Conservation (phyloP, 2,797 vertebrate species). For the Argyrosomus regius region DNA sequence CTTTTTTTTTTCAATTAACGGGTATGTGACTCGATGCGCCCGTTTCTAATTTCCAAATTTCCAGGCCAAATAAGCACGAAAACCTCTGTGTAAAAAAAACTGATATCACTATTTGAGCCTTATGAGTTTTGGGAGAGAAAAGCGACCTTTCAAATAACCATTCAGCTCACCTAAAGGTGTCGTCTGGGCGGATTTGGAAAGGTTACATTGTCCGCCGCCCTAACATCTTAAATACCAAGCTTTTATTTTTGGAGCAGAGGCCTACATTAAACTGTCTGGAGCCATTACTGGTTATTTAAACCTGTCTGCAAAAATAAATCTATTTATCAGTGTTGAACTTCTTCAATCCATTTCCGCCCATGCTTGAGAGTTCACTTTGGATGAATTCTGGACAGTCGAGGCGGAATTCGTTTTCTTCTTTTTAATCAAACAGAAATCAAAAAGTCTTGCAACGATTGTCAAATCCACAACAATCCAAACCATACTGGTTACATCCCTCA, state of each 20-base stretch:
- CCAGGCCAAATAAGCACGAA: neutral
- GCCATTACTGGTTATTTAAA: neutral
- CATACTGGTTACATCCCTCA: neutral
- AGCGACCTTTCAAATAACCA: neutral
- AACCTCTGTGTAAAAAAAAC: neutral
- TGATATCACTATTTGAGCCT: neutral
- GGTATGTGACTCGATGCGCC: neutral
- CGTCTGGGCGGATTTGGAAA: neutral
- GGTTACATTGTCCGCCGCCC: neutral
- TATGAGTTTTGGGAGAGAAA: slow-evolving; percentile 1
- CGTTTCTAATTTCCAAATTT: neutral
- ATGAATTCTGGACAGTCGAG: neutral
- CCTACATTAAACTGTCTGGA: neutral
- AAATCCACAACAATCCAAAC: neutral
- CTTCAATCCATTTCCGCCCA: neutral
- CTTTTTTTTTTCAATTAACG: neutral
- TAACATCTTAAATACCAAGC: neutral
- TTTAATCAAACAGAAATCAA: neutral
- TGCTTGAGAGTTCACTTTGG: neutral
- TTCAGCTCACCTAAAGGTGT: neutral
- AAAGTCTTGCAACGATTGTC: neutral
- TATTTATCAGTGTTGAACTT: neutral
- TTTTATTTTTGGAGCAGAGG: slow-evolving; percentile 10
- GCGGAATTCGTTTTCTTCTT: neutral
- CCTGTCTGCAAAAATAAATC: neutral